phyloP scores from a whole-genome alignment of 2,888 invertebrate species.

The Spodoptera littoralis region DNA sequence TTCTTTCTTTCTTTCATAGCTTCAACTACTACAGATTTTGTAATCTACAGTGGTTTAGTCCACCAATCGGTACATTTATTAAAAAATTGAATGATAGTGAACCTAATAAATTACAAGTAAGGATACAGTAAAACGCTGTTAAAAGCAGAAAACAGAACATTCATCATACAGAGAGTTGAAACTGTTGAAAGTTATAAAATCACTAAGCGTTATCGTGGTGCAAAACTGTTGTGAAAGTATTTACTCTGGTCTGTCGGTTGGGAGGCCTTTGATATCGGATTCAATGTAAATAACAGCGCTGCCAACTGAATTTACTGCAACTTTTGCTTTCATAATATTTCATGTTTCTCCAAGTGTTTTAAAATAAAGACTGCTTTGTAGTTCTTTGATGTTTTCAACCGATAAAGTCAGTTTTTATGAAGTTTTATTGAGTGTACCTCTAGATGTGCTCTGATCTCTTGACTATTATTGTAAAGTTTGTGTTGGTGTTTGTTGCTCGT shows the following conservation, averaged over 20 bases:
- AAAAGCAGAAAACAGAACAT: not conserved
- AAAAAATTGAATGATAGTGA: too few species aligned
- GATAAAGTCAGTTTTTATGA: not conserved
- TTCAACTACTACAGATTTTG: too few species aligned
- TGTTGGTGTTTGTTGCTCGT: too few species aligned
- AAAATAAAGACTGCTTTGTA: conserved; percentile 6
- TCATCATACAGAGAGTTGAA: not conserved
- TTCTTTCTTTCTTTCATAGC: too few species aligned
- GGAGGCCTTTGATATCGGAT: conserved; percentile 49
- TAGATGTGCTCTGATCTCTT: too few species aligned
- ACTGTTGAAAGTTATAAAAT: conserved; percentile 22
- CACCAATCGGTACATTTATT: too few species aligned
- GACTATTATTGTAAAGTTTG: too few species aligned
- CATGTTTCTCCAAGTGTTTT: conserved; percentile 4
- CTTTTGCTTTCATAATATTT: conserved; percentile 22
- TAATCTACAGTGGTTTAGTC: too few species aligned
- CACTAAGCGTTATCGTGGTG: conserved; percentile 21
- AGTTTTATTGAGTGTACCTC: not conserved
- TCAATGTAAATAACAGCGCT: conserved; percentile 52
- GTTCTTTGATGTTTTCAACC: not conserved
- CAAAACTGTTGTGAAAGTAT: conserved; percentile 27
- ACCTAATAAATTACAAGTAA: too few species aligned
- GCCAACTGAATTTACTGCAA: conserved; percentile 23
- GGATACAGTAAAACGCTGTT: too few species aligned
- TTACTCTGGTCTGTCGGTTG: conserved; percentile 15